Conservation (phyloP, 2,888 invertebrate species). For the Conus canariensis region DNA sequence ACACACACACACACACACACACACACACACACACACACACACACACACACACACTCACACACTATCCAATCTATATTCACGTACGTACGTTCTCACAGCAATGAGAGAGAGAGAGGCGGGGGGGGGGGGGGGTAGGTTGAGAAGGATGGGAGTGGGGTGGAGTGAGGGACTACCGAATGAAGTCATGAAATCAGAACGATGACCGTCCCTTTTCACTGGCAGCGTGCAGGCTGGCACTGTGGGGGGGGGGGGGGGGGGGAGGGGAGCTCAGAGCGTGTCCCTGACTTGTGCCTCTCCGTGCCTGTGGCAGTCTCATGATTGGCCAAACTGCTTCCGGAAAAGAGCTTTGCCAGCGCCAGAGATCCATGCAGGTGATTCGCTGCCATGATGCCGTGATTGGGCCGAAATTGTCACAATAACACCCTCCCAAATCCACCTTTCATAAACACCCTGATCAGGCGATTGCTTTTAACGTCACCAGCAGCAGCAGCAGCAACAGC, state of each 20-base stretch:
- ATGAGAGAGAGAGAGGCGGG: background rate
- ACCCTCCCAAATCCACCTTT: conserved; percentile 5
- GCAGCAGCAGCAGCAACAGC: conserved; percentile 15
- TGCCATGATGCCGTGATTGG: conserved; percentile 30
- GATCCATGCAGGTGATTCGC: background rate
- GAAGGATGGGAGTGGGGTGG: too few relatives aligned
- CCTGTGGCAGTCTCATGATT: background rate
- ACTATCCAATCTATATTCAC: too few relatives aligned
- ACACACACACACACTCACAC: too few relatives aligned
- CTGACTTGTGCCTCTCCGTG: background rate
- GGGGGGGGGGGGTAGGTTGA: background rate
- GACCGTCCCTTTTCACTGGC: too few relatives aligned
- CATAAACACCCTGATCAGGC: background rate
- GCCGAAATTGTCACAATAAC: conserved; percentile 24
- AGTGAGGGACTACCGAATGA: too few relatives aligned
- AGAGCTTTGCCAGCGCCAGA: background rate
- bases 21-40: too few relatives aligned
- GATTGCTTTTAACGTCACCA: background rate
- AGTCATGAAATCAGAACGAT: too few relatives aligned
- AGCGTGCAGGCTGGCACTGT: too few relatives aligned
- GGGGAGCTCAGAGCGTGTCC: too few relatives aligned
- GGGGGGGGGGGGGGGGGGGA: too few relatives aligned
- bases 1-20: too few relatives aligned
- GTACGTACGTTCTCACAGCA: too few relatives aligned
- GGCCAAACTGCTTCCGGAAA: conserved; percentile 8